These are phyloP conservation scores for Dryocosmus kuriphilus DNA, from an alignment of 2,888 invertebrate species.

Conservation along the genomic window DNA sequence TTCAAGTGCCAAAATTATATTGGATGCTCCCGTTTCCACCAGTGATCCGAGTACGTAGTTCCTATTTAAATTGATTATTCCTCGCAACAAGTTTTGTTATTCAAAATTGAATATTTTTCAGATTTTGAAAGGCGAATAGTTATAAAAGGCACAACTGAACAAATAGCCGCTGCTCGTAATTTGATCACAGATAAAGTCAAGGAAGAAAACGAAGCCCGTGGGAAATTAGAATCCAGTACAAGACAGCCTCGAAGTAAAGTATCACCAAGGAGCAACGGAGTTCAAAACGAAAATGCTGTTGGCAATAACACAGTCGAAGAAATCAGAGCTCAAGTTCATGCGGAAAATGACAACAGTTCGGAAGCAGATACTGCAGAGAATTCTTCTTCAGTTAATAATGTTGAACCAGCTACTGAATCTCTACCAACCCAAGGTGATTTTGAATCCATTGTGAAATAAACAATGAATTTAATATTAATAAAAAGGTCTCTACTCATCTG, in stretches of 20 bases:
- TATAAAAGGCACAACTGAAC: slow-evolving; percentile 84
- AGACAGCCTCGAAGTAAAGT: slow-evolving; percentile 63
- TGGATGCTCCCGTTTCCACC: slow-evolving; percentile 75
- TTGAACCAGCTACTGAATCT: slow-evolving; percentile 10
- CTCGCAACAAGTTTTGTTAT: not conserved
- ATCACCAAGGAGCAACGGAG: slow-evolving; percentile 53
- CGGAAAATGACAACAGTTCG: slow-evolving; percentile 14
- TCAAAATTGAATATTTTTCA: slow-evolving; percentile 58
- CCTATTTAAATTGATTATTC: slow-evolving; percentile 24
- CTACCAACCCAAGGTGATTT: slow-evolving; percentile 10
- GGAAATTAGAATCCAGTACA: slow-evolving; percentile 57
- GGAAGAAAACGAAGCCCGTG: slow-evolving; percentile 66
- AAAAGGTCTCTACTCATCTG: too few relatives aligned
- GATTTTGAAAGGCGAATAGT: slow-evolving; percentile 70
- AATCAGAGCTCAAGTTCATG: slow-evolving; percentile 8
- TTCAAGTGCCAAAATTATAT: slow-evolving; percentile 86
- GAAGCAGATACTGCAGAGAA: slow-evolving; percentile 6
- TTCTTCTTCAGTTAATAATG: not conserved
- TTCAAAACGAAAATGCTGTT: slow-evolving; percentile 28
- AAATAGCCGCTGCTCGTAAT: slow-evolving; percentile 86
- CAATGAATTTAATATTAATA: not conserved
- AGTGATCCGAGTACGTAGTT: slow-evolving; percentile 57
- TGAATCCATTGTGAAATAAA: not conserved
- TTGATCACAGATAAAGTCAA: slow-evolving; percentile 86
- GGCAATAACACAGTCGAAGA: not conserved